These are phyloP conservation scores for Antheraea assamensis DNA, from an alignment of 2,888 invertebrate species.

Conservation along the genomic window DNA sequence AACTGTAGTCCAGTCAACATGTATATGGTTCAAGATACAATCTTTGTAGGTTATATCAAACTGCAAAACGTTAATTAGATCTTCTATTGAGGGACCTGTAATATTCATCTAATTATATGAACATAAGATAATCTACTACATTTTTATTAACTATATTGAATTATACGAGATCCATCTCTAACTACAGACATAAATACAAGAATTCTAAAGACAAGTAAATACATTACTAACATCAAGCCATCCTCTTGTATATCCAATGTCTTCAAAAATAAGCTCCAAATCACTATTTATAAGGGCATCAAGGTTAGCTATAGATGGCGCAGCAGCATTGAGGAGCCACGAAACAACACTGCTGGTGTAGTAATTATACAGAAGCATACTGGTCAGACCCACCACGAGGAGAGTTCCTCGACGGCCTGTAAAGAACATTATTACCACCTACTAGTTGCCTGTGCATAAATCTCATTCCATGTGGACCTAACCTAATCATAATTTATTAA, in stretches of 20 bases:
- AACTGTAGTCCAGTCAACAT: not conserved
- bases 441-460: not conserved
- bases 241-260: conserved; percentile 73
- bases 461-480: not conserved
- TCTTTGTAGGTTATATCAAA: not conserved
- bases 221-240: conserved; percentile 63
- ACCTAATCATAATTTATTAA: not conserved
- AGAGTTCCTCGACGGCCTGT: conserved; percentile 62
- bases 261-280: conserved; percentile 77
- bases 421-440: not conserved
- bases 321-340: conserved; percentile 77
- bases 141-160: too few species aligned
- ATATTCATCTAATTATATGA: too few species aligned
- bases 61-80: not conserved
- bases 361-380: conserved; percentile 81
- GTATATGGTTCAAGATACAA: not conserved
- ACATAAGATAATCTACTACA: too few species aligned
- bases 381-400: conserved; percentile 62
- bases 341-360: conserved; percentile 84
- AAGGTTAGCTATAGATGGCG: conserved; percentile 68
- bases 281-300: conserved; percentile 76
- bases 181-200: too few species aligned
- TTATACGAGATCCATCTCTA: too few species aligned
- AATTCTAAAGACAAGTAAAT: not conserved
- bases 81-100: too few species aligned